Evolutionary conservation across 35 echinoderm and acorn worm genomes (phyloP), one percentile per base, ranked within the genome.

Genomic region (Strongylocentrotus purpuratus): DNA sequence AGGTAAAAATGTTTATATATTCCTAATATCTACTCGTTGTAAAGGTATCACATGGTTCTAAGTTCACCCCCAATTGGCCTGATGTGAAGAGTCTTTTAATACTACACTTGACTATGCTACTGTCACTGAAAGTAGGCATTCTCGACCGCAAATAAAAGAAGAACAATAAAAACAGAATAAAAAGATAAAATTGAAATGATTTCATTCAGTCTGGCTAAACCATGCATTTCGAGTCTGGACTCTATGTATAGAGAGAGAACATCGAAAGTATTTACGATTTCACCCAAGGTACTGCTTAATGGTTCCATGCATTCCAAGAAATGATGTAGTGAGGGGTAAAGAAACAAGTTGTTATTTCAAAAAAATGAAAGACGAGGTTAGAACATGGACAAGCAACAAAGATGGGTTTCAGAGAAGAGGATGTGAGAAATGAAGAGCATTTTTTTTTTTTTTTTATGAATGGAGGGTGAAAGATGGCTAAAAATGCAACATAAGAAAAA

Each of bases 301-400:
- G 87, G 45, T 89, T 31, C 87, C 87, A 89, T 89, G 87, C 87
- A 89, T 89, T 89, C 87, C 87, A 46, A 89, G 87, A 89, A 46
- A 89, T 78, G 87, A 89, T 33, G 87, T 46, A 33, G 33, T 89
- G 33, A 33, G 45, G 65, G 33, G 87, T 89, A 89, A 89, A 89
- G 45, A 89, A 46, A 89, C 33, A 89, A 33, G 87, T 45, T 31
- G 33, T 89, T 33, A 89, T 89, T 89, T 45, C 11, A 35, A 15
- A 46, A 89, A 89, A 45, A 78, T 78, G 65, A 78, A 78, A 78
- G 25, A 78, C 25, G 28, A 78, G 65, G 65, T 78, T 78, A 78
- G 65, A 78, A 78, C 65, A 78, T 78, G 65, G 65, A 28, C 20
- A 78, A 78, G 65, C 65, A 78, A 78, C 65, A 78, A 28, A 28